Conservation (phyloP, 2,888 invertebrate genomes). For the Noctua pronuba region DNA sequence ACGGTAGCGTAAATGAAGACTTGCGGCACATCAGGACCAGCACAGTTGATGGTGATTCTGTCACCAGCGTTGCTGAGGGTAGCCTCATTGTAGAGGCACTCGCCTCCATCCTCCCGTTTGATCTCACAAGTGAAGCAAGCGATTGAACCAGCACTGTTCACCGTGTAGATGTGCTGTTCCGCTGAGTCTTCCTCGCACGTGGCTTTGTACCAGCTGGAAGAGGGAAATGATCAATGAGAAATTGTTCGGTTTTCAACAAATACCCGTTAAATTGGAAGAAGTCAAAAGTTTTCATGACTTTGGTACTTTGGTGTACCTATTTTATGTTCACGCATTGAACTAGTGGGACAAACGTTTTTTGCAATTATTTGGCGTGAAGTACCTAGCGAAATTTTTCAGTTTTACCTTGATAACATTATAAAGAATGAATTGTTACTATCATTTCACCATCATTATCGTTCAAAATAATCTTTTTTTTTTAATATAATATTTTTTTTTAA, state of each 20-base stretch:
- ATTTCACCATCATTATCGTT: too few species aligned
- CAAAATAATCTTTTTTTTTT: too few species aligned
- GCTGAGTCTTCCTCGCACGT: constrained; percentile 94
- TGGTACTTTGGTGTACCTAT: not conserved
- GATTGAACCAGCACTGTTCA: constrained; percentile 89
- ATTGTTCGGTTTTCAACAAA: not conserved
- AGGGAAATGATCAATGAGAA: not conserved
- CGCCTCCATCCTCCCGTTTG: constrained; percentile 85
- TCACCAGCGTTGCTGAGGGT: constrained; percentile 92
- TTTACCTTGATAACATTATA: not conserved
- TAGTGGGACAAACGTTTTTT: not conserved
- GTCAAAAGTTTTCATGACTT: not conserved
- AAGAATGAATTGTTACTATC: too few species aligned
- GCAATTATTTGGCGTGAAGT: not conserved
- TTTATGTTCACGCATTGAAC: not conserved
- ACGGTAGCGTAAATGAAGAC: constrained; percentile 91
- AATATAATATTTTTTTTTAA: too few species aligned
- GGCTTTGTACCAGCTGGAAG: constrained; percentile 95
- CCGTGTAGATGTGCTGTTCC: constrained; percentile 95
- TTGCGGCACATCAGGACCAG: constrained; percentile 96
- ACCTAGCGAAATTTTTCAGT: not conserved
- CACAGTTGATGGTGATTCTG: constrained; percentile 94
- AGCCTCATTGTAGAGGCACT: constrained; percentile 93
- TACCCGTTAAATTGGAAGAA: too few species aligned
- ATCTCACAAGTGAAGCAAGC: constrained; percentile 95